Percentiles rank a stretch among this genome's conserved stretches.
Evolutionary conservation across 2,888 invertebrate genomes (phyloP).

Genomic region (Drosophila prolongata): DNA sequence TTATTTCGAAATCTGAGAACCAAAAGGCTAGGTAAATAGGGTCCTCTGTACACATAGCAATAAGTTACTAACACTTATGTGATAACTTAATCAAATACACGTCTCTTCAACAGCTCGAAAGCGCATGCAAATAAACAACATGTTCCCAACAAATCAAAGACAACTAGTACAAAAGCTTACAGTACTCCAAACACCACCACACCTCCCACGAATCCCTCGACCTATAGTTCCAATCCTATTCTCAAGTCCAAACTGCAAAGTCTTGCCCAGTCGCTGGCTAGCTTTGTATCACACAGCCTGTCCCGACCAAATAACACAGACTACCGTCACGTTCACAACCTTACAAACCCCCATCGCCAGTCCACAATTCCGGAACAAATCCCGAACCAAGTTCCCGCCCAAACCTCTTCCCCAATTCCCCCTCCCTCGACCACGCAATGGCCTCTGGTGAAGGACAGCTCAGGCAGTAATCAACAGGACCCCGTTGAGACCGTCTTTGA

Average conservation of each 20-base stretch:
- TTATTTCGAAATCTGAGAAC: constrained; percentile 48
- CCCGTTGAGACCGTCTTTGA: constrained; percentile 73
- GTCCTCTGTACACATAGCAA: constrained; percentile 9
- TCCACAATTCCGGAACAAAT: not conserved
- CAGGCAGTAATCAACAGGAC: constrained; percentile 39
- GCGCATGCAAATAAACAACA: constrained; percentile 81
- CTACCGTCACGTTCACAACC: constrained; percentile 23
- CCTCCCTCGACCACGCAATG: constrained; percentile 16
- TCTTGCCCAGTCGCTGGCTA: constrained; percentile 60
- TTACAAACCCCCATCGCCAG: constrained; percentile 13
- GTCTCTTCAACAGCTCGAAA: constrained; percentile 83
- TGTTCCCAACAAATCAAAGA: constrained; percentile 62
- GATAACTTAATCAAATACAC: constrained; percentile 73
- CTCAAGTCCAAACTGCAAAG: constrained; percentile 61
- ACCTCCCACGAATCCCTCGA: constrained; percentile 47
- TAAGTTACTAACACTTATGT: constrained; percentile 77
- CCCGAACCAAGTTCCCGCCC: not conserved
- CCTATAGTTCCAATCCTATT: constrained; percentile 69
- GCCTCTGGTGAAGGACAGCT: constrained; percentile 52
- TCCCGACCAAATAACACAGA: constrained; percentile 38
- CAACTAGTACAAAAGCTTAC: constrained; percentile 57
- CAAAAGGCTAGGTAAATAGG: constrained; percentile 35
- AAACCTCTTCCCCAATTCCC: not conserved
- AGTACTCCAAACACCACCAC: constrained; percentile 51
- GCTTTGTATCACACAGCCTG: constrained; percentile 51